Evolutionary conservation across 1,140 invertebrate genomes (phyloP), one percentile per base, ranked within the genome.

Genomic region (Liolophura sinensis): DNA sequence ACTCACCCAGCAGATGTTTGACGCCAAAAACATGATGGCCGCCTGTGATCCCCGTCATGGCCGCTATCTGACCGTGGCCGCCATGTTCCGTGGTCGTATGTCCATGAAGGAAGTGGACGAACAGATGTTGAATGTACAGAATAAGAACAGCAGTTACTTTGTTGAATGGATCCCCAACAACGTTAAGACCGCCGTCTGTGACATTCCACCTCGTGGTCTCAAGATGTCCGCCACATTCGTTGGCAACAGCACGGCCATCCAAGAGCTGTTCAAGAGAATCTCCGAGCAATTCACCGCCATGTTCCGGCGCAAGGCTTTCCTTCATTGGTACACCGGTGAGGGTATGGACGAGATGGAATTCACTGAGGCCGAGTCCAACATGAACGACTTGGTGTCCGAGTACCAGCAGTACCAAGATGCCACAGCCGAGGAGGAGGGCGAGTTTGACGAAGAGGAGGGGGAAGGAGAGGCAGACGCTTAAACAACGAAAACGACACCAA

Each of bases 341-440:
- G 91, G 91, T n/a, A 92, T 93, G 91, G 91, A 92, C 75, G 91
- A 93, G 78, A 90, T 90, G 88, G 91, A 92, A 76, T 92, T 92
- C 83, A 90, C 88, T 49, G 90, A 92, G 84, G 90, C 91, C 25
- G 90, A 90, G 78, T 89, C 88, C 61, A 92, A 92, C 86, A 91
- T 93, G 90, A 92, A 92, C 74, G 92, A 93, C 77, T 82, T 94
- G 78, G 94, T 96, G 87, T 92, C 93, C 71, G 93, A 96, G 79
- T 96, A 96, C 84, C 94, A 96, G 80, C 94, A 96, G 82, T 96
- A 96, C 85, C 93, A 95, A 74, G 92, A 93, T 75, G 92, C 92
- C 27, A 92, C 91, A 14, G 91, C 90, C 40, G 91, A 92, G 73
- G 91, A 92, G 67, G 91, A 92, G 70, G 90, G 89, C 11, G 91